These are phyloP conservation scores for Leptocoma aspasia DNA, from an alignment of 2,113 vertebrate genomes.

Conservation along the genomic window DNA sequence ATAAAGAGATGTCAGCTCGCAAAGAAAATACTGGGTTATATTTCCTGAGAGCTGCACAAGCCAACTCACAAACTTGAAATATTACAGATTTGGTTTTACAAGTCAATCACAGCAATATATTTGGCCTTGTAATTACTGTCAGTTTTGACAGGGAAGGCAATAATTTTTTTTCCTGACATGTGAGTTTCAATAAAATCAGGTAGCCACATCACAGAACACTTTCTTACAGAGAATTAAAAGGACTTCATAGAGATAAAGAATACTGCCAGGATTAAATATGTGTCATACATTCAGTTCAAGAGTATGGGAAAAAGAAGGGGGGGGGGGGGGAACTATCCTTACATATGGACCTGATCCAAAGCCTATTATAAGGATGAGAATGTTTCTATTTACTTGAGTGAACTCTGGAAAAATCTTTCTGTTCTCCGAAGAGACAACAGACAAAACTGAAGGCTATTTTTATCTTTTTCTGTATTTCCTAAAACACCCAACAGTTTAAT, in stretches of 20 bases:
- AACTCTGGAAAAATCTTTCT: not conserved
- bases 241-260: conserved; percentile 37
- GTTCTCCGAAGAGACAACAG: not conserved
- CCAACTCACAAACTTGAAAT: conserved; percentile 41
- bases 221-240: conserved; percentile 51
- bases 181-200: conserved; percentile 51
- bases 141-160: conserved; percentile 46
- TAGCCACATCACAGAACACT: conserved; percentile 24
- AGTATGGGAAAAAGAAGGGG: not conserved
- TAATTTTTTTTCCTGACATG: conserved; percentile 21
- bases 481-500: not conserved
- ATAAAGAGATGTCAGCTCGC: conserved; percentile 32
- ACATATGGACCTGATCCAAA: not conserved
- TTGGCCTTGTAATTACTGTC: conserved; percentile 48
- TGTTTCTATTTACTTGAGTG: not conserved
- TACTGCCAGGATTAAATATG: conserved; percentile 13
- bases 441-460: not conserved
- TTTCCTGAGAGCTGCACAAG: conserved; percentile 13
- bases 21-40: conserved; percentile 1
- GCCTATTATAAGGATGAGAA: not conserved
- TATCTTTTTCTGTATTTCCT: not conserved
- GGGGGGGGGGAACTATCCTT: not conserved
- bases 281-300: conserved; percentile 14
- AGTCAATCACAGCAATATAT: conserved; percentile 56
- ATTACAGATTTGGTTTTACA: conserved; percentile 49